Conservation (phyloP, 1,140 invertebrate genomes). For the Catajapyx aquilonaris region DNA sequence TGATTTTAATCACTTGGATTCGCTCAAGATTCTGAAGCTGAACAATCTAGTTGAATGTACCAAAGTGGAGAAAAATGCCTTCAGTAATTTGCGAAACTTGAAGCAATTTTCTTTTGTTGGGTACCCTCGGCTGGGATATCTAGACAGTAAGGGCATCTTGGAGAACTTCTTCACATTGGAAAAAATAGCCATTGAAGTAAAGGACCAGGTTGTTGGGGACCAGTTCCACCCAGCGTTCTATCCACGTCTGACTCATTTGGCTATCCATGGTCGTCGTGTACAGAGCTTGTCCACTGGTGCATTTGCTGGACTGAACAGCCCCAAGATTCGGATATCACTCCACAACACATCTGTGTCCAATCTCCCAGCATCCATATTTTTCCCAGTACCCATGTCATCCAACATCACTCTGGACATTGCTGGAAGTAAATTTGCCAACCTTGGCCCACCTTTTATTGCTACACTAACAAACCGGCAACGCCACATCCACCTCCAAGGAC, state of each 20-base stretch:
- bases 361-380: conserved; percentile 56
- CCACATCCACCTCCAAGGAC: conserved; percentile 43
- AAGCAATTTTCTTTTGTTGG: conserved; percentile 25
- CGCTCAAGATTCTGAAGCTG: conserved; percentile 39
- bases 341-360: conserved; percentile 54
- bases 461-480: conserved; percentile 57
- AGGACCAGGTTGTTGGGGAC: conserved; percentile 58
- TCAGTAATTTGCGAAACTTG: conserved; percentile 43
- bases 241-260: conserved; percentile 48
- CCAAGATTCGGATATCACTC: conserved; percentile 42
- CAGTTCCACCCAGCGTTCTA: conserved; percentile 55
- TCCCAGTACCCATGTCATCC: conserved; percentile 71
- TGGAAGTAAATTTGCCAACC: conserved; percentile 48
- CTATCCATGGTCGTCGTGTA: conserved; percentile 47
- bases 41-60: conserved; percentile 41
- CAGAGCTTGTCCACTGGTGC: conserved; percentile 59
- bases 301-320: conserved; percentile 52
- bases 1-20: conserved; percentile 44
- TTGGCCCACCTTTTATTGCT: conserved; percentile 51
- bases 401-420: conserved; percentile 50
- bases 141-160: conserved; percentile 59
- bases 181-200: conserved; percentile 60
- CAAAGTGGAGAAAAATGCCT: conserved; percentile 63
- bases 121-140: conserved; percentile 53
- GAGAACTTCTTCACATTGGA: conserved; percentile 23